These are phyloP conservation scores for Brachionus calyciflorus DNA, from an alignment of 1,140 invertebrate species.

Conservation along the genomic window DNA sequence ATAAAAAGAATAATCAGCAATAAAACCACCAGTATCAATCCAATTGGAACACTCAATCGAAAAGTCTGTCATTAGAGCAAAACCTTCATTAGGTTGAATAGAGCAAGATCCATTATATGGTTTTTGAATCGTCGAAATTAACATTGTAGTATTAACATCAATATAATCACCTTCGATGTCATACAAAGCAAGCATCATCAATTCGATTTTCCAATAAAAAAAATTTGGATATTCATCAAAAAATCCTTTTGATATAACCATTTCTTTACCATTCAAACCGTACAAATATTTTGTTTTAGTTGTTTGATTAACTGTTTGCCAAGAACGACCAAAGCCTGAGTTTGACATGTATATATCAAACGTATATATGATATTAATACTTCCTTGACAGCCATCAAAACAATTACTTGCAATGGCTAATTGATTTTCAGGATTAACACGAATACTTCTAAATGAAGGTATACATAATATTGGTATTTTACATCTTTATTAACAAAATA, in stretches of 20 bases:
- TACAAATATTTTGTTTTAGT: neutral
- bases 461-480: neutral
- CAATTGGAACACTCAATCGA: neutral
- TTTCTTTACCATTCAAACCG: neutral
- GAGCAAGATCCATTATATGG: conserved; percentile 5
- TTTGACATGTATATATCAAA: neutral
- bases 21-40: neutral
- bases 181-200: neutral
- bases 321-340: neutral
- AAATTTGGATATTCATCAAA: neutral
- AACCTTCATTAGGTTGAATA: neutral
- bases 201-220: conserved; percentile 20
- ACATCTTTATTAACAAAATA: neutral
- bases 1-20: neutral
- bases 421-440: neutral
- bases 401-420: neutral
- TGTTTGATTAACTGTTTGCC: too few relatives aligned
- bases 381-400: conserved; percentile 14
- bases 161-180: conserved; percentile 11
- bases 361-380: neutral
- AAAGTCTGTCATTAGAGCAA: conserved; percentile 14
- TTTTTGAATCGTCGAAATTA: neutral
- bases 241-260: conserved; percentile 12
- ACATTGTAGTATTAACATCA: neutral
- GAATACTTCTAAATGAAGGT: neutral